Evolutionary conservation across 2,888 invertebrate genomes (phyloP), one percentile per base, ranked within the genome.

Genomic region (Sycophila texana): DNA sequence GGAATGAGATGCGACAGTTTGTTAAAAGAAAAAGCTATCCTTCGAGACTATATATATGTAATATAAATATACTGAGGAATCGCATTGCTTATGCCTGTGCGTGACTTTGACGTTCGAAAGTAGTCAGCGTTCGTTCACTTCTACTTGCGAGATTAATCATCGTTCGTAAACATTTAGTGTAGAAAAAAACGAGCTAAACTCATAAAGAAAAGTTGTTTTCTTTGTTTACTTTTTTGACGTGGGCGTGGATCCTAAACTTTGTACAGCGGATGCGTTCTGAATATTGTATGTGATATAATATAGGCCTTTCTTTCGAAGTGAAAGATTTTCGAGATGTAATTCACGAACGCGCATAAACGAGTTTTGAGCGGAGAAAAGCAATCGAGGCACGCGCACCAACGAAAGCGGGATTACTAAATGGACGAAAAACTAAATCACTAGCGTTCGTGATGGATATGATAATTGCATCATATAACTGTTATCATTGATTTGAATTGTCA

Each of bases 281-380:
- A 83, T 85, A 84, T 84, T 84, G 83, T 84, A 85, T 87, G 87
- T 87, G 87, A 87, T 87, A 87, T 86, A 86, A 85, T 83, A 85
- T 86, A 86, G 86, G 86, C 85, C 86, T 86, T 86, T 86, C 84
- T 86, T 84, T 84, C 78, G 75, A 81, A 79, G 77, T 79, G 83
- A 80, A 82, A 77, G 77, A 82, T 82, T 82, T 82, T 82, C 58
- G 78, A 82, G 79, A 81, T 80, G 74, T 83, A 81, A 80, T 73
- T 80, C 55, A 61, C 60, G 60, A 74, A 67, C 18, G 55, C 51
- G 67, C 68, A 72, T 57, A 66, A 68, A 72, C 4, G 22, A 63
- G 22, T 79, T 65, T 26, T 12, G 55, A 57, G 10, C 49, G n/a
- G 60, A 67, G 55, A 74, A 20, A 60, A 68, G 55, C 66, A 53